phyloP scores from a whole-genome alignment of 2,797 vertebrate genomes.

The Poeciliopsis turneri region DNA sequence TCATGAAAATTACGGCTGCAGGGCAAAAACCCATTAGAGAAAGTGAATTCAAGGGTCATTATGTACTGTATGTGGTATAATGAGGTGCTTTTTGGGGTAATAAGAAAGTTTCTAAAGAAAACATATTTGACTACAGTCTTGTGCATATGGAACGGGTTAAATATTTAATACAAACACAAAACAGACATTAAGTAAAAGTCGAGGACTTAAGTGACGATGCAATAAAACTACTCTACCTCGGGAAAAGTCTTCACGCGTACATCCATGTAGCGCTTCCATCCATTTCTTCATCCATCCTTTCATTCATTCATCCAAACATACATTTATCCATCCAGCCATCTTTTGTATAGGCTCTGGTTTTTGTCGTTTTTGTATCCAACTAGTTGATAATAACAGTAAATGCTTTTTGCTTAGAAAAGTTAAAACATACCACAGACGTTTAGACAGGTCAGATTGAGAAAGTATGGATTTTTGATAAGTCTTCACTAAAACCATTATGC shows the following conservation, averaged over 20 bases:
- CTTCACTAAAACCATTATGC: neutral
- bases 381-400: neutral
- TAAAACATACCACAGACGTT: neutral
- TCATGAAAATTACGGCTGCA: constrained; percentile 8
- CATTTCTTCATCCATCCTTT: neutral
- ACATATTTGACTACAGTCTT: constrained; percentile 26
- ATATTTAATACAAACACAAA: constrained; percentile 9
- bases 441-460: neutral
- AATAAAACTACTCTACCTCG: neutral
- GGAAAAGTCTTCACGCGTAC: neutral
- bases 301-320: neutral
- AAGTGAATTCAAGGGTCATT: constrained; percentile 26
- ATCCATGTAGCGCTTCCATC: neutral
- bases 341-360: neutral
- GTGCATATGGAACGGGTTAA: neutral
- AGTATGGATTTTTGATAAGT: constrained; percentile 2
- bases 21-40: neutral
- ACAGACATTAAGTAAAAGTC: constrained; percentile 10
- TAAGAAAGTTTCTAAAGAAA: constrained; percentile 20
- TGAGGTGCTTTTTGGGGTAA: constrained; percentile 26
- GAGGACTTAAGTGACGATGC: neutral
- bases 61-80: constrained; percentile 15
- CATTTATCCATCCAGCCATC: neutral
- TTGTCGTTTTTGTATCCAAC: neutral
- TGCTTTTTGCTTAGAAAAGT: neutral